Evolutionary conservation across 2,888 invertebrate species (phyloP).

Genomic region (Tetranychus piercei): DNA sequence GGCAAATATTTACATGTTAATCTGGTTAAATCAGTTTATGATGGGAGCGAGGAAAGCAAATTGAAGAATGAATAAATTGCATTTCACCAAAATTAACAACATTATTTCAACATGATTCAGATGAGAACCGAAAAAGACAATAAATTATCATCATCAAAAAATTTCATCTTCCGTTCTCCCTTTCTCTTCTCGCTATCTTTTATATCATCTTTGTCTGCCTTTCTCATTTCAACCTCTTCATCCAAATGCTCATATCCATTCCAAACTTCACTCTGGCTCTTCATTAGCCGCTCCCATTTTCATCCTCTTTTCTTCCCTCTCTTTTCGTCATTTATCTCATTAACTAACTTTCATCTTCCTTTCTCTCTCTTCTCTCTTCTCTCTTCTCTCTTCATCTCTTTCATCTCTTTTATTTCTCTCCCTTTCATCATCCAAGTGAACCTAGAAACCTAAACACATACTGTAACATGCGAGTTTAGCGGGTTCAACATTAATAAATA

Average conservation of each 20-base stretch:
- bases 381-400: neutral
- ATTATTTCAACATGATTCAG: too few relatives aligned
- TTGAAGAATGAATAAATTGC: too few relatives aligned
- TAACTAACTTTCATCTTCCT: neutral
- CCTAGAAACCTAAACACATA: neutral
- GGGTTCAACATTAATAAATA: neutral
- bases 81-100: too few relatives aligned
- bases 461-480: neutral
- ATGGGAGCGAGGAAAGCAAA: too few relatives aligned
- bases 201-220: neutral
- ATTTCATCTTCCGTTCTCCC: neutral
- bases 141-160: neutral
- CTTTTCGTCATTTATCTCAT: neutral
- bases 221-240: neutral
- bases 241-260: neutral
- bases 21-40: too few relatives aligned
- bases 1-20: too few relatives aligned
- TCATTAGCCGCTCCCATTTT: neutral
- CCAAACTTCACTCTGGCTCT: neutral
- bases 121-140: neutral
- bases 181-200: neutral
- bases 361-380: neutral
- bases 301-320: neutral
- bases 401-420: constrained; percentile 1
- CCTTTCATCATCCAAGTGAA: neutral